phyloP scores from a whole-genome alignment of 2,888 invertebrate genomes.

The Scelioninae gen. 2 region DNA sequence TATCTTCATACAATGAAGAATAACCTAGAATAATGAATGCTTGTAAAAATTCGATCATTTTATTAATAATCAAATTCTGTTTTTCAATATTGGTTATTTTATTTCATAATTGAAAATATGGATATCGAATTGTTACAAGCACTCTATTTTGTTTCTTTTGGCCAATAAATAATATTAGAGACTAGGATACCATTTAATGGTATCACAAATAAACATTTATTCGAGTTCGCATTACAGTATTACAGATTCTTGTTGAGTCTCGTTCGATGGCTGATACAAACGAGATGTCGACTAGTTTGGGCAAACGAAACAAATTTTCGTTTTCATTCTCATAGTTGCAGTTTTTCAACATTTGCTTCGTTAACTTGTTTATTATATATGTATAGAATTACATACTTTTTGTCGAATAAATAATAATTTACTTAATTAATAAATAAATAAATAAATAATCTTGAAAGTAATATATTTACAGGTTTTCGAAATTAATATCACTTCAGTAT shows the following conservation, averaged over 20 bases:
- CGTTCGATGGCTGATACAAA: slow-evolving; percentile 52
- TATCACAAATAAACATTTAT: slow-evolving; percentile 58
- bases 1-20: slow-evolving; percentile 65
- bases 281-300: slow-evolving; percentile 37
- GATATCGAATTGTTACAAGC: slow-evolving; percentile 37
- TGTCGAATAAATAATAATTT: slow-evolving; percentile 49
- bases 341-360: not conserved
- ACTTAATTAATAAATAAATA: slow-evolving; percentile 61
- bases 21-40: slow-evolving; percentile 59
- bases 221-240: slow-evolving; percentile 23
- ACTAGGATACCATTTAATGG: slow-evolving; percentile 63
- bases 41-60: slow-evolving; percentile 38
- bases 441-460: slow-evolving; percentile 21
- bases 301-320: slow-evolving; percentile 10
- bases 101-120: not conserved
- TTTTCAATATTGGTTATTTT: no score
- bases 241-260: slow-evolving; percentile 27
- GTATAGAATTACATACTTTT: slow-evolving; percentile 1
- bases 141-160: slow-evolving; percentile 59
- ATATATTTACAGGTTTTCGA: slow-evolving; percentile 32
- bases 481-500: slow-evolving; percentile 39
- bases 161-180: slow-evolving; percentile 61
- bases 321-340: no score
- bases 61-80: not conserved
- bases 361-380: slow-evolving; percentile 10